phyloP scores from a whole-genome alignment of 1,140 invertebrate genomes.

The Macrocentrus cingulum region DNA sequence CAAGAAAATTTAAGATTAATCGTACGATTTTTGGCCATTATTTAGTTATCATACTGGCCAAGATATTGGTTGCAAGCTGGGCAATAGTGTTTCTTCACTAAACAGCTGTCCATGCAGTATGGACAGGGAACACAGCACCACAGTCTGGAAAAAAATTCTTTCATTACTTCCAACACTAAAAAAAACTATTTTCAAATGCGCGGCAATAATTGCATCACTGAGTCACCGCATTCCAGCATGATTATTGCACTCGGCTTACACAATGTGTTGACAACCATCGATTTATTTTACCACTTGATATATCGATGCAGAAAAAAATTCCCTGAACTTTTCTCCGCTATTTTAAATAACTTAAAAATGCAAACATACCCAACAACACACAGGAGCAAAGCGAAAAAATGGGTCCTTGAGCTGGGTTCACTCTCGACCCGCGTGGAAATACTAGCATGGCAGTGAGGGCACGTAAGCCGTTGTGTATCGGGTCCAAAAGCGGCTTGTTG shows the following conservation, averaged over 20 bases:
- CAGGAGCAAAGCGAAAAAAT: slow-evolving; percentile 63
- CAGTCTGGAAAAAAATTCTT: slow-evolving; percentile 57
- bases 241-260: too few species aligned
- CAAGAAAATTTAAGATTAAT: background rate
- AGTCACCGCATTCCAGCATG: too few species aligned
- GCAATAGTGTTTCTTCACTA: slow-evolving; percentile 68
- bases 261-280: too few species aligned
- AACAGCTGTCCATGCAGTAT: slow-evolving; percentile 68
- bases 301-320: too few species aligned
- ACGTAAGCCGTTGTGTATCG: slow-evolving; percentile 52
- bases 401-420: slow-evolving; percentile 61
- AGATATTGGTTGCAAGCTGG: slow-evolving; percentile 66
- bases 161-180: too few species aligned
- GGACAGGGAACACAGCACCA: slow-evolving; percentile 67
- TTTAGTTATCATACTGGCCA: slow-evolving; percentile 59
- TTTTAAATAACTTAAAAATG: too few species aligned
- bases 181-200: too few species aligned
- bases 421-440: slow-evolving; percentile 58
- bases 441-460: slow-evolving; percentile 60
- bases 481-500: slow-evolving; percentile 47
- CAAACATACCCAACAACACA: slow-evolving; percentile 63
- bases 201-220: too few species aligned
- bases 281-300: background rate
- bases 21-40: background rate
- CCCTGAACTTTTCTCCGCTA: too few species aligned